A percentile compares a stretch with the other conserved stretches of the same genome.
phyloP scores from a whole-genome alignment of 2,888 invertebrate species.

The Thereva unica region DNA sequence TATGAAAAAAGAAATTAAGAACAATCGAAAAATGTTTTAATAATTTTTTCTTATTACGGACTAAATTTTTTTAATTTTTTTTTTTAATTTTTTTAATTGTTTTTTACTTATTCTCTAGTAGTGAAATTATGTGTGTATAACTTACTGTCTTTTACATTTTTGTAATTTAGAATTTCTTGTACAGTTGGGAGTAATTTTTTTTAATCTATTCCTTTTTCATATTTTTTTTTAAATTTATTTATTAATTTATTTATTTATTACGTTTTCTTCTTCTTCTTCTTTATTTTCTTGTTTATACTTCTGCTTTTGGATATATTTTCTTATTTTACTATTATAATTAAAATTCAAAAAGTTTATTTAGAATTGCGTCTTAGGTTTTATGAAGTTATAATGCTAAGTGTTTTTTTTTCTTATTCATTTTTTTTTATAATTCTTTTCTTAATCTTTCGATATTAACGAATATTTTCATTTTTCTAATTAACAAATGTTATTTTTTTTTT shows the following conservation, averaged over 20 bases:
- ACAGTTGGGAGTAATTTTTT: constrained; percentile 36
- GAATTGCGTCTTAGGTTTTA: constrained; percentile 38
- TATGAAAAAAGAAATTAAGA: no score
- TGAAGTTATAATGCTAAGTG: constrained; percentile 31
- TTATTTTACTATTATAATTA: constrained; percentile 18
- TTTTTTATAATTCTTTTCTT: constrained; percentile 11
- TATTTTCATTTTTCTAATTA: background rate
- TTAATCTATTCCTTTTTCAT: constrained; percentile 17
- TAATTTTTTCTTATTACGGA: no score
- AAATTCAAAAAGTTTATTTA: constrained; percentile 32
- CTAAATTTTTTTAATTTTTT: constrained; percentile 1
- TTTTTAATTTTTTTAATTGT: constrained; percentile 10
- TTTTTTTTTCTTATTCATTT: constrained; percentile 11
- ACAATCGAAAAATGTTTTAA: no score
- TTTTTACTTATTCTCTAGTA: constrained; percentile 23
- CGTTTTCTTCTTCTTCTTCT: constrained; percentile 3
- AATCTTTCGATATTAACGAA: background rate
- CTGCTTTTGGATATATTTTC: background rate
- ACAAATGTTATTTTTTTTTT: no score
- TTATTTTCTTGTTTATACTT: constrained; percentile 8
- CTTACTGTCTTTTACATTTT: constrained; percentile 17
- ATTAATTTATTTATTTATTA: constrained; percentile 4
- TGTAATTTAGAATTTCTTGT: constrained; percentile 41
- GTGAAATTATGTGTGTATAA: constrained; percentile 31
- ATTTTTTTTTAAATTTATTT: constrained; percentile 2